A percentile compares a stretch with the other conserved stretches of the same genome.
phyloP scores from a whole-genome alignment of 2,888 invertebrate species.

The Pristionchus exspectatus region DNA sequence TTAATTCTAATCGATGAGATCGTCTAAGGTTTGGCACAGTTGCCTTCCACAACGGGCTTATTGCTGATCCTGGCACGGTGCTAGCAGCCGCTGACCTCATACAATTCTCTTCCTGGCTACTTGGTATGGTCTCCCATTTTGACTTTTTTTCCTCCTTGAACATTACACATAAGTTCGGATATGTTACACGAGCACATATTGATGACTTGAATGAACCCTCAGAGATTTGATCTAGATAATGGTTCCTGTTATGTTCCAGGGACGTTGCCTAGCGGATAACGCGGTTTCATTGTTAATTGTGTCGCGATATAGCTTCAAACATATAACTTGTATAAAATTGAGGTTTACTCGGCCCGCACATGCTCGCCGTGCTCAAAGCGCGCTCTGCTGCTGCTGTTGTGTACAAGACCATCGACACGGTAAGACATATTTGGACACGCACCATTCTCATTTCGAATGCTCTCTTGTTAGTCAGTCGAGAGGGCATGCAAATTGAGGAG shows the following conservation, averaged over 20 bases:
- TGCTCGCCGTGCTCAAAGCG: conserved; percentile 26
- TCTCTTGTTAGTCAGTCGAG: too few species aligned
- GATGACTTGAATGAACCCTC: too few species aligned
- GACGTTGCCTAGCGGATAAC: too few species aligned
- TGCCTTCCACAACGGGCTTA: conserved; percentile 13
- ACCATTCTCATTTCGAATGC: too few species aligned
- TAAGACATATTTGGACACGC: not conserved
- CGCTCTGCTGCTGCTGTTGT: conserved; percentile 17
- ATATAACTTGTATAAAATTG: not conserved
- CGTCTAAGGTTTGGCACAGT: not conserved
- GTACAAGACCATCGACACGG: conserved; percentile 29
- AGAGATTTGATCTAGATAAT: too few species aligned
- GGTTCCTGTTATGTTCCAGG: too few species aligned
- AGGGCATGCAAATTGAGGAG: too few species aligned
- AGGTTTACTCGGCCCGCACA: conserved; percentile 35
- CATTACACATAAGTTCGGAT: too few species aligned
- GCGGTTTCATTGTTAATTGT: not conserved
- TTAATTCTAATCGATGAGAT: too few species aligned
- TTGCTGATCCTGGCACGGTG: not conserved
- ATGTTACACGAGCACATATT: too few species aligned
- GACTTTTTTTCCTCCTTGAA: too few species aligned
- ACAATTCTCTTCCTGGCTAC: conserved; percentile 6
- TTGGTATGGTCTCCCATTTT: not conserved
- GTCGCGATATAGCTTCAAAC: not conserved
- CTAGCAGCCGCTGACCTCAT: not conserved